These are phyloP conservation scores for Euzophera pinguis DNA, from an alignment of 2,888 invertebrate species.

Conservation along the genomic window DNA sequence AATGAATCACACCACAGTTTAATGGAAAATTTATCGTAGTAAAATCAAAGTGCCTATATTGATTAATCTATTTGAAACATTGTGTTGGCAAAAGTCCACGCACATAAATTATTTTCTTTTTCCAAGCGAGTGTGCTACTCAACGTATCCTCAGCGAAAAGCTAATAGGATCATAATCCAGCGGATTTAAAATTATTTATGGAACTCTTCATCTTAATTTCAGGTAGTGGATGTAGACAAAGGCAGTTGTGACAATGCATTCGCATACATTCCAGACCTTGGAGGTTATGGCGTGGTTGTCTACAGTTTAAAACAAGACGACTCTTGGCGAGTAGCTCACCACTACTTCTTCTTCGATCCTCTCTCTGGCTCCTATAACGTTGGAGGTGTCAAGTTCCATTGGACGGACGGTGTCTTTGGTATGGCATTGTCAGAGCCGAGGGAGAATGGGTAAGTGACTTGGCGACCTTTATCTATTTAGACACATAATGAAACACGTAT, in stretches of 20 bases:
- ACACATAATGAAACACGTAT: conserved; percentile 10
- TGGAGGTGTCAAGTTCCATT: conserved; percentile 89
- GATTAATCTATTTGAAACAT: background rate
- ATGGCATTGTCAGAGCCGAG: conserved; percentile 83
- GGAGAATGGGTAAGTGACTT: conserved; percentile 70
- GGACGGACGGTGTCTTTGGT: conserved; percentile 91
- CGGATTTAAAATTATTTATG: no score
- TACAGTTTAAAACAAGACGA: conserved; percentile 86
- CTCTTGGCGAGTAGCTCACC: conserved; percentile 89
- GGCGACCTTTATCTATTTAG: conserved; percentile 4
- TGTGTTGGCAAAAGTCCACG: no score
- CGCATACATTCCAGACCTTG: conserved; percentile 89
- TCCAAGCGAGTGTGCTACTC: no score
- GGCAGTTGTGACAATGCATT: conserved; percentile 86
- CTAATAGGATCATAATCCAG: no score
- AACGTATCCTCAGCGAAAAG: no score
- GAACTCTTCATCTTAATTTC: conserved; percentile 31
- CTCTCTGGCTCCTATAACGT: conserved; percentile 87
- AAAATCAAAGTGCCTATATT: background rate
- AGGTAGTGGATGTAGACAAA: conserved; percentile 85
- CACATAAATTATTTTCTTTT: no score
- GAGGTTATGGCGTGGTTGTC: conserved; percentile 87
- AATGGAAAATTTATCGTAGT: background rate
- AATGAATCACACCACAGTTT: background rate
- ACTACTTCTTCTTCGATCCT: conserved; percentile 92